These are phyloP conservation scores for Eira barbara DNA, from an alignment of 2,113 vertebrate species.

Conservation along the genomic window DNA sequence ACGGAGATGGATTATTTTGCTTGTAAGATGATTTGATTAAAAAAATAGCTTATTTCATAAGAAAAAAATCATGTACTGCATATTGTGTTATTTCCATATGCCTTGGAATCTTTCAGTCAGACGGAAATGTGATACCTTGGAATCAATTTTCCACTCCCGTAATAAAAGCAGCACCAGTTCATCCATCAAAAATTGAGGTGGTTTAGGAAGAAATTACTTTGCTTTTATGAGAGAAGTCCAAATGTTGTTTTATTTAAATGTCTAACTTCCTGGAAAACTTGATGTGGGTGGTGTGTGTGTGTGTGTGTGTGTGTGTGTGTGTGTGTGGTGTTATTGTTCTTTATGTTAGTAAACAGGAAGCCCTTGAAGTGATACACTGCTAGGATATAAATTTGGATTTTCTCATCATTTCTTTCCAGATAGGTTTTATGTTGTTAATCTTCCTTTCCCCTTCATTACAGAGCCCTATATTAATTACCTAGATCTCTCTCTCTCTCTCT, in stretches of 20 bases:
- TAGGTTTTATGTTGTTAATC: constrained; percentile 10
- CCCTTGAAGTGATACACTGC: not conserved
- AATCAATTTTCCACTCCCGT: constrained; percentile 23
- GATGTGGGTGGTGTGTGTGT: not conserved
- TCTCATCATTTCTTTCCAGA: not conserved
- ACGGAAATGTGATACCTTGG: not conserved
- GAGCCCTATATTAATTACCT: constrained; percentile 19
- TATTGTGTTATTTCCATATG: constrained; percentile 3
- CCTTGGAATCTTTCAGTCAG: constrained; percentile 21
- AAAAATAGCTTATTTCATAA: constrained; percentile 21
- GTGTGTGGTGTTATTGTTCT: not conserved
- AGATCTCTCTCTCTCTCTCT: not conserved
- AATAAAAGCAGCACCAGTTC: not conserved
- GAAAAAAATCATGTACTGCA: not conserved
- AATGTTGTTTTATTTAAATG: constrained; percentile 61
- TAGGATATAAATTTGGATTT: not conserved
- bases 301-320: not conserved
- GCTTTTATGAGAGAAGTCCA: constrained; percentile 34
- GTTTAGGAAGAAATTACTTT: constrained; percentile 49
- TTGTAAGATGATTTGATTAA: not conserved
- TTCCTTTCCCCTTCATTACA: not conserved
- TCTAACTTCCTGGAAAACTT: constrained; percentile 60
- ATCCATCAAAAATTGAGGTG: not conserved
- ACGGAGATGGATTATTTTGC: constrained; percentile 31
- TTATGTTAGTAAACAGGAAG: constrained; percentile 60